These are phyloP conservation scores for Actinia tenebrosa DNA, from an alignment of 64 coral and sea anemone species.

Conservation along the genomic window DNA sequence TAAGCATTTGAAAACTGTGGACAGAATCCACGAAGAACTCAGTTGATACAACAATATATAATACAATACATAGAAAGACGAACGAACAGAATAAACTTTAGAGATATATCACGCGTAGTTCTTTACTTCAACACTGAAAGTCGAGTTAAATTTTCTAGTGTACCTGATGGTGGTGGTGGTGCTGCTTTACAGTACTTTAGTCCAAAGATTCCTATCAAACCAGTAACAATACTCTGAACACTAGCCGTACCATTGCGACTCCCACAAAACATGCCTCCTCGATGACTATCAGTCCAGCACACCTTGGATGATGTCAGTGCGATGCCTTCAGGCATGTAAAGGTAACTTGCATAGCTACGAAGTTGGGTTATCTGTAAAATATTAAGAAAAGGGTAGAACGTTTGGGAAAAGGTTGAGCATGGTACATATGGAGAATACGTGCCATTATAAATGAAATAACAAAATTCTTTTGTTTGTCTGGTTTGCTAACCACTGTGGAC, in stretches of 20 bases:
- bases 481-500: no score
- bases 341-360: background rate
- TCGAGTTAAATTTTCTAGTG: no score
- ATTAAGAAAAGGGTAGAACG: no score
- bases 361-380: background rate
- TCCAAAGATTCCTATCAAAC: background rate
- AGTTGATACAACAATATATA: no score
- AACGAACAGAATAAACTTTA: no score
- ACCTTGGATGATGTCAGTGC: background rate
- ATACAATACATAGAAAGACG: background rate
- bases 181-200: background rate
- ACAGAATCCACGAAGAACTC: no score
- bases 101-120: no score
- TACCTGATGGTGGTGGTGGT: background rate
- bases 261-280: constrained; percentile 1
- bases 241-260: background rate
- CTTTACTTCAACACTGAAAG: no score
- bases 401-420: no score
- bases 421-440: no score
- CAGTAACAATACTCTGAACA: background rate
- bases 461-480: no score
- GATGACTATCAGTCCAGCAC: background rate
- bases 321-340: background rate
- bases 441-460: background rate
- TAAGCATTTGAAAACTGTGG: no score